Conservation (phyloP, 2,888 invertebrate genomes). For the Lasioglossum zephyrum region DNA sequence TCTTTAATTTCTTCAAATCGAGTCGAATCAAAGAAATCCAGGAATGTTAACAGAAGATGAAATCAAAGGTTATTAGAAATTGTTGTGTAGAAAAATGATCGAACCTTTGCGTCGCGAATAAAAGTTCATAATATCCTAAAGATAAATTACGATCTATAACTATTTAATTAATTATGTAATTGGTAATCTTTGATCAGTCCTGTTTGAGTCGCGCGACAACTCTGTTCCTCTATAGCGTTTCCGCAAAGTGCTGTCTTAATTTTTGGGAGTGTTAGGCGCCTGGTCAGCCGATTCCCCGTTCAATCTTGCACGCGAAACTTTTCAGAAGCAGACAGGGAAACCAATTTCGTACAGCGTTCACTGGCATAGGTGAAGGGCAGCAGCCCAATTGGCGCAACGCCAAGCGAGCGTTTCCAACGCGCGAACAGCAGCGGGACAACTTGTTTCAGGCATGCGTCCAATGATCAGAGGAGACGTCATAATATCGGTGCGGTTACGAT, state of each 20-base stretch:
- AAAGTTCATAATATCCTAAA: too few species aligned
- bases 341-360: constrained; percentile 81
- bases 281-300: constrained; percentile 16
- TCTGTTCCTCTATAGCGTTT: not conserved
- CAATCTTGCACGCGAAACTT: constrained; percentile 56
- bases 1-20: too few species aligned
- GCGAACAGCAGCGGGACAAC: constrained; percentile 67
- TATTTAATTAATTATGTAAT: too few species aligned
- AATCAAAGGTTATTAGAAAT: too few species aligned
- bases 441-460: constrained; percentile 54
- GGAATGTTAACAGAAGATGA: too few species aligned
- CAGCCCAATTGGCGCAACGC: constrained; percentile 82
- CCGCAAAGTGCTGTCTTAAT: not conserved
- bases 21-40: too few species aligned
- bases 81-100: too few species aligned
- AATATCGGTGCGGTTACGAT: constrained; percentile 51
- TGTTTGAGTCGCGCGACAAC: not conserved
- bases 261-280: constrained; percentile 31
- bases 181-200: not conserved
- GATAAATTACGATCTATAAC: too few species aligned
- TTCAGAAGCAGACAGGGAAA: constrained; percentile 73
- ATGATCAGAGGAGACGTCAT: constrained; percentile 61
- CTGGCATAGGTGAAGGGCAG: constrained; percentile 83
- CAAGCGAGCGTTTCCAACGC: constrained; percentile 81
- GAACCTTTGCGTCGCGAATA: too few species aligned